Evolutionary conservation across 2,888 invertebrate species (phyloP).

Genomic region (Trachelus tabidus): DNA sequence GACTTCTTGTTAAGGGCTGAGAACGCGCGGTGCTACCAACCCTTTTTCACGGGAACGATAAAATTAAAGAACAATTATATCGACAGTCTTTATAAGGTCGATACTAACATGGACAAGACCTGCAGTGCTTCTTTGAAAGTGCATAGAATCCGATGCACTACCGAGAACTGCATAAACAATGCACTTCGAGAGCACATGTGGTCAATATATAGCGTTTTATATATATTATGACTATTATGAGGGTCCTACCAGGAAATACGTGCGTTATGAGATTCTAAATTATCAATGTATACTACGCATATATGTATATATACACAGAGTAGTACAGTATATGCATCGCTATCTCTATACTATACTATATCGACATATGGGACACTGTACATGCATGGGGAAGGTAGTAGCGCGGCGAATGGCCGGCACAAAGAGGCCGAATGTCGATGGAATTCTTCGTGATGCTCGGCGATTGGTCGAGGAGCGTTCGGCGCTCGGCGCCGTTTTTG

Average conservation of each 20-base stretch:
- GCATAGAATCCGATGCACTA: neutral
- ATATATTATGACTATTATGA: neutral
- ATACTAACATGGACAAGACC: neutral
- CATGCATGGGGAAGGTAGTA: neutral
- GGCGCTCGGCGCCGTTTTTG: constrained; percentile 16
- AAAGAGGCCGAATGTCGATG: constrained; percentile 7
- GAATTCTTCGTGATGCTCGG: constrained; percentile 12
- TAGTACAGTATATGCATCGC: neutral
- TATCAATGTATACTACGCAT: neutral
- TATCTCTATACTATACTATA: neutral
- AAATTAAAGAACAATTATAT: neutral
- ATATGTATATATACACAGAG: too few species aligned
- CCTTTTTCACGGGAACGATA: neutral
- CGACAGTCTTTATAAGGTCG: neutral
- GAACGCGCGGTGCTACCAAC: neutral
- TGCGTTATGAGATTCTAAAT: neutral
- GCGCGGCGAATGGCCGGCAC: constrained; percentile 3
- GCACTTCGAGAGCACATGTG: neutral
- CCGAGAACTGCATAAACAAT: neutral
- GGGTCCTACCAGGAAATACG: neutral
- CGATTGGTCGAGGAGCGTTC: constrained; percentile 15
- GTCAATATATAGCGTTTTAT: neutral
- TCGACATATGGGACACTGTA: neutral
- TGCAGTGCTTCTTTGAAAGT: neutral
- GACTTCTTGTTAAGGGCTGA: neutral